phyloP scores from a whole-genome alignment of 1,140 invertebrate genomes.

The Meloidogyne exigua region DNA sequence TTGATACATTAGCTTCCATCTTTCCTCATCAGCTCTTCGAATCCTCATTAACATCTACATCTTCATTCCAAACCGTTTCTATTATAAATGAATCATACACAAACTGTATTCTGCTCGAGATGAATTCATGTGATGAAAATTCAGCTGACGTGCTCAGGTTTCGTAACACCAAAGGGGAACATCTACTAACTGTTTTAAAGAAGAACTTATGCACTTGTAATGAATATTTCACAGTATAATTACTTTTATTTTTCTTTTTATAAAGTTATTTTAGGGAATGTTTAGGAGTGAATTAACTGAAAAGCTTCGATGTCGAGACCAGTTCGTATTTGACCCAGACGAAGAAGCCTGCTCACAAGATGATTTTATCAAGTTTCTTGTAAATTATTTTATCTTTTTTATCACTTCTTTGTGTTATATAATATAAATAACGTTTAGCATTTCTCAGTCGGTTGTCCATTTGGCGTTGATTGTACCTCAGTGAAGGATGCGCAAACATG shows the following conservation, averaged over 20 bases:
- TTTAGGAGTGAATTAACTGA: slow-evolving; percentile 30
- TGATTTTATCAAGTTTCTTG: slow-evolving; percentile 33
- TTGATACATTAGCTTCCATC: slow-evolving; percentile 22
- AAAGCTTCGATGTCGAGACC: slow-evolving; percentile 6
- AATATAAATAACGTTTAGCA: background rate
- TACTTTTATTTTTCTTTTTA: slow-evolving; percentile 7
- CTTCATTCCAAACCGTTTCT: background rate
- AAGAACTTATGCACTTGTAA: slow-evolving; percentile 23
- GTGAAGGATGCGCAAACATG: slow-evolving; percentile 14
- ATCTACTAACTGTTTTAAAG: slow-evolving; percentile 19
- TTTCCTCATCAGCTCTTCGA: background rate
- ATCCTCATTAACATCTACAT: background rate
- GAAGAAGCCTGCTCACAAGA: slow-evolving; percentile 21
- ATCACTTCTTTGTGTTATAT: background rate
- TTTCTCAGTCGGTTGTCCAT: slow-evolving; percentile 28
- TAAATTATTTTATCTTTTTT: background rate
- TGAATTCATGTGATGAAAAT: slow-evolving; percentile 2
- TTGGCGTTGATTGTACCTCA: slow-evolving; percentile 11
- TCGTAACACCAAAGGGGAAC: background rate
- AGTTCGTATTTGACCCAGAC: slow-evolving; percentile 22
- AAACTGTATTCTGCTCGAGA: background rate
- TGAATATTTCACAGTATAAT: slow-evolving; percentile 25
- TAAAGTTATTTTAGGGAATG: slow-evolving; percentile 29
- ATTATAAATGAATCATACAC: background rate
- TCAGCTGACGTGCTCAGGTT: slow-evolving; percentile 14